phyloP scores from a whole-genome alignment of 1,140 invertebrate species.

The Armadillidium nasatum region DNA sequence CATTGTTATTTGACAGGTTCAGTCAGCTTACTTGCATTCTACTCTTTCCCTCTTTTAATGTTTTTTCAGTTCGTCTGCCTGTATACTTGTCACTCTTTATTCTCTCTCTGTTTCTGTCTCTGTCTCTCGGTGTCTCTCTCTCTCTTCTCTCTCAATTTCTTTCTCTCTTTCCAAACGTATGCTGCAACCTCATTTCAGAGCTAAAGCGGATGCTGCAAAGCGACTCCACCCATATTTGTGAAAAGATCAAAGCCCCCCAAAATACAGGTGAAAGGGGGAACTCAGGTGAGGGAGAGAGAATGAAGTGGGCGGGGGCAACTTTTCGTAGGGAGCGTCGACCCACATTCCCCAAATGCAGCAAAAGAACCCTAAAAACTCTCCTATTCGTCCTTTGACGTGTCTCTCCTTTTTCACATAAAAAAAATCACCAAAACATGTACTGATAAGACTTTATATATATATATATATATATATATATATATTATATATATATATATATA shows the following conservation, averaged over 20 bases:
- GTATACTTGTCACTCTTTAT: too few species aligned
- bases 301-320: not conserved
- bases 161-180: too few species aligned
- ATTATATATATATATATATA: constrained; percentile 26
- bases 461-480: not conserved
- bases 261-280: not conserved
- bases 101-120: too few species aligned
- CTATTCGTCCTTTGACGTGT: not conserved
- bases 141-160: too few species aligned
- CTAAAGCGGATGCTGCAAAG: not conserved
- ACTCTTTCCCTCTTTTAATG: too few species aligned
- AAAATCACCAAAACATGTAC: too few species aligned
- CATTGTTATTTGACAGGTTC: too few species aligned
- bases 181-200: too few species aligned
- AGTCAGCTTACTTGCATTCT: too few species aligned
- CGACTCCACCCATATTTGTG: constrained; percentile 2
- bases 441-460: not conserved
- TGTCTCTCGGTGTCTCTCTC: too few species aligned
- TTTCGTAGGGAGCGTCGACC: not conserved
- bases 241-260: not conserved
- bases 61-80: too few species aligned
- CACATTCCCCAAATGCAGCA: not conserved
- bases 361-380: not conserved
- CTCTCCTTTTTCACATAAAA: not conserved
- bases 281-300: constrained; percentile 9